A percentile compares a stretch with the other conserved stretches of the same genome.
Conservation (phyloP, 1,140 invertebrate genomes). For the Venturia canescens region DNA sequence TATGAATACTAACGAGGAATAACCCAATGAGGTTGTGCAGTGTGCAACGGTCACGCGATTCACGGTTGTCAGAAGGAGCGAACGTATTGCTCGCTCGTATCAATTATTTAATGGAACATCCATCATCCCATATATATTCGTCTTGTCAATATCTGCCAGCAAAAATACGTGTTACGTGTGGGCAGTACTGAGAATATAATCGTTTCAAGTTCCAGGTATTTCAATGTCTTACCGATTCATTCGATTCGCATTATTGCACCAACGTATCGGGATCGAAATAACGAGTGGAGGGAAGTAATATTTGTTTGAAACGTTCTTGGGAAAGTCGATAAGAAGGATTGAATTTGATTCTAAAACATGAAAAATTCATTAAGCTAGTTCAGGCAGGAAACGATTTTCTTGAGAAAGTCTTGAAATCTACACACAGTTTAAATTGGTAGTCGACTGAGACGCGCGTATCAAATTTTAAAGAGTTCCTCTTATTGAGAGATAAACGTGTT, state of each 20-base stretch:
- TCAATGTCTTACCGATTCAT: not conserved
- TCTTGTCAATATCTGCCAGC: slow-evolving; percentile 35
- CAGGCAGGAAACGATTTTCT: too few relatives aligned
- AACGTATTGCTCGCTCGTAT: slow-evolving; percentile 16
- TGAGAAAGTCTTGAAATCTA: too few relatives aligned
- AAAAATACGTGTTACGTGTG: not conserved
- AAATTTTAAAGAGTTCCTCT: too few relatives aligned
- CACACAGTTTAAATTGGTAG: too few relatives aligned
- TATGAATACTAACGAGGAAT: slow-evolving; percentile 70
- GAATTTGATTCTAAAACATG: too few relatives aligned
- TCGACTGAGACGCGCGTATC: too few relatives aligned
- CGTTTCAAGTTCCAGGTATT: slow-evolving; percentile 16
- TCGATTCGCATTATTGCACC: not conserved
- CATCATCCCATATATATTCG: slow-evolving; percentile 19
- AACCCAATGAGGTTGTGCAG: not conserved
- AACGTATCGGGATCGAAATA: not conserved
- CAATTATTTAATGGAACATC: slow-evolving; percentile 52
- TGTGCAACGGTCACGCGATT: slow-evolving; percentile 65
- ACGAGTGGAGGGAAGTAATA: not conserved
- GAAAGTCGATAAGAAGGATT: too few relatives aligned
- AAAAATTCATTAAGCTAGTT: too few relatives aligned
- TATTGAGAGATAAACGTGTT: too few relatives aligned
- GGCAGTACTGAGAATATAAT: slow-evolving; percentile 14
- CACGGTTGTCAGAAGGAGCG: slow-evolving; percentile 57
- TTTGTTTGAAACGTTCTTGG: not conserved